These are phyloP conservation scores for Sceliomorpha sp. DNA, from an alignment of 2,888 invertebrate species.

Conservation along the genomic window DNA sequence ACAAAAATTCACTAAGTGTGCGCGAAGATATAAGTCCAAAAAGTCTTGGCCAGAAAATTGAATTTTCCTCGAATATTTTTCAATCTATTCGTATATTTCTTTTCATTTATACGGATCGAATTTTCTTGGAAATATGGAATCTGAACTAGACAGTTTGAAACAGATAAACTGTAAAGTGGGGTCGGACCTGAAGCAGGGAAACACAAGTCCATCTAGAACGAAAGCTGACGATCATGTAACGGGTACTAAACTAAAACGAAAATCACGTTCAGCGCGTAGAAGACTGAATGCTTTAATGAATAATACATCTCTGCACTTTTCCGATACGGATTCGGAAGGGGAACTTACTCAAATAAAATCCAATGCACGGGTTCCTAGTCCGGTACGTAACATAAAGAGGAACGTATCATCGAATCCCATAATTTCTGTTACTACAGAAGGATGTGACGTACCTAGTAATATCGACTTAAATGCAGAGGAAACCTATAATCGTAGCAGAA, in stretches of 20 bases:
- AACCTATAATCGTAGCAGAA: conserved; percentile 49
- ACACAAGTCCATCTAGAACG: no score
- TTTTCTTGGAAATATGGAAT: conserved; percentile 3
- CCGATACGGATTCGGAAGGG: conserved; percentile 78
- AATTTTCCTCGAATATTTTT: no score
- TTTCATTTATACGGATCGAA: no score
- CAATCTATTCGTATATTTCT: no score
- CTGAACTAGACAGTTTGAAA: conserved; percentile 49
- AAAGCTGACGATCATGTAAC: conserved; percentile 30
- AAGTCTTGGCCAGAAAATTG: no score
- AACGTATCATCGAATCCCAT: conserved; percentile 57
- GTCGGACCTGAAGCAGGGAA: conserved; percentile 19
- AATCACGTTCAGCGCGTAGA: conserved; percentile 71
- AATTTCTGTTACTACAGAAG: conserved; percentile 69
- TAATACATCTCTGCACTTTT: conserved; percentile 76
- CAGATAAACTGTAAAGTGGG: conserved; percentile 59
- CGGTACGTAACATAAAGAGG: conserved; percentile 14
- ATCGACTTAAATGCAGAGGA: conserved; percentile 46
- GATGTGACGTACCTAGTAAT: conserved; percentile 19
- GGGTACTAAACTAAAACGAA: conserved; percentile 69
- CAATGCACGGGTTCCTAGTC: conserved; percentile 1
- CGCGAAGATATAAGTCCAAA: no score
- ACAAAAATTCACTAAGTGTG: conserved; percentile 24
- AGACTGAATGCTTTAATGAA: conserved; percentile 75
- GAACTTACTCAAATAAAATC: conserved; percentile 67